phyloP scores from a whole-genome alignment of 2,797 vertebrate species.

The Acropternis orthonyx region DNA sequence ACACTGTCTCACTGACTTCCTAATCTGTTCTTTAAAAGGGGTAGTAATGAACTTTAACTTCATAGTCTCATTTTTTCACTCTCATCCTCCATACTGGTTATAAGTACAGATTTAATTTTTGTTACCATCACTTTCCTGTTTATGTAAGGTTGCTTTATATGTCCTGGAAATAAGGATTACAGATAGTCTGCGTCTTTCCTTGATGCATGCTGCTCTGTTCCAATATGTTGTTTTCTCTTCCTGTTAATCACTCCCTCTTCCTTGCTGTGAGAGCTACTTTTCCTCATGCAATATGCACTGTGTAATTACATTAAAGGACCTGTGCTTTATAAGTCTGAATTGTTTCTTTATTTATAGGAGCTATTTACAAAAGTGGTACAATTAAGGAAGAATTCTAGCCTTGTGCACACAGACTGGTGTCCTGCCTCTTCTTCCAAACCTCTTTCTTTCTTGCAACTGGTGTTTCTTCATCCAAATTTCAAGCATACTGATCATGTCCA shows the following conservation, averaged over 20 bases:
- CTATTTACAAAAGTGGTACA: not conserved
- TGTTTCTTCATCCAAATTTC: not conserved
- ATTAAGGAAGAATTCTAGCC: not conserved
- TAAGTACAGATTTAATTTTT: not conserved
- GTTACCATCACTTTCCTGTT: not conserved
- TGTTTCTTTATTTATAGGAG: not conserved
- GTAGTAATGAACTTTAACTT: not conserved
- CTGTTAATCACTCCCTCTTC: not conserved
- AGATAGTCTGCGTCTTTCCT: not conserved
- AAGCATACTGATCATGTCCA: not conserved
- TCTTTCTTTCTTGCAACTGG: not conserved
- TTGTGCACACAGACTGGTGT: not conserved
- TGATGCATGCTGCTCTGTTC: not conserved
- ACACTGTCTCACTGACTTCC: constrained; percentile 2
- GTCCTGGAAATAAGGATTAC: constrained; percentile 3
- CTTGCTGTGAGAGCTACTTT: not conserved
- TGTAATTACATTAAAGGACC: not conserved
- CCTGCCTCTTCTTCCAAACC: not conserved
- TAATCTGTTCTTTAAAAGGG: not conserved
- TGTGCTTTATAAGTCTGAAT: not conserved
- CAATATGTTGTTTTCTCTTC: not conserved
- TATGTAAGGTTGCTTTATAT: not conserved
- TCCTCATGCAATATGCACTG: not conserved
- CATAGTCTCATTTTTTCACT: not conserved
- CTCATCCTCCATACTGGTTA: not conserved